phyloP scores from a whole-genome alignment of 1,140 invertebrate genomes.

The Polypedilum vanderplanki region DNA sequence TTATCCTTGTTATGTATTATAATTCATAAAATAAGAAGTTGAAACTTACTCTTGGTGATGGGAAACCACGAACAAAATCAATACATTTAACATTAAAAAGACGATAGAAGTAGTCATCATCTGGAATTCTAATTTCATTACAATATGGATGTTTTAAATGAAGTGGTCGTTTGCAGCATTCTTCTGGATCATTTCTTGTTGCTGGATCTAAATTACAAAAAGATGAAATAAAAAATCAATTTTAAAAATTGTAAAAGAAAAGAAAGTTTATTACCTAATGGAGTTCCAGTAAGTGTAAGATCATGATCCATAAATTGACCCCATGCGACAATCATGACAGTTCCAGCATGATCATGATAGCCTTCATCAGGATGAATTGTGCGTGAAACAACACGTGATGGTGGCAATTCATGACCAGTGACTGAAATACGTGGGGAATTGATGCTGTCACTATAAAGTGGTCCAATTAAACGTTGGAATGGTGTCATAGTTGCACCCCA shows the following conservation, averaged over 20 bases:
- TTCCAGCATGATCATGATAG: slow-evolving; percentile 88
- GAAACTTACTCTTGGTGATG: slow-evolving; percentile 55
- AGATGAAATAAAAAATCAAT: slow-evolving; percentile 28
- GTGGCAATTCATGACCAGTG: slow-evolving; percentile 65
- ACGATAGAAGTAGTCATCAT: slow-evolving; percentile 86
- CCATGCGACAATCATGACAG: slow-evolving; percentile 88
- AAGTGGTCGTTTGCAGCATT: slow-evolving; percentile 71
- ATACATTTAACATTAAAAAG: slow-evolving; percentile 76
- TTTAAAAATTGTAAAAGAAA: not conserved
- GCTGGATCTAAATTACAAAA: slow-evolving; percentile 66
- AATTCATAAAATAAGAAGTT: too few species aligned
- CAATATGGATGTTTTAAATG: slow-evolving; percentile 84
- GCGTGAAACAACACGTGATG: slow-evolving; percentile 74
- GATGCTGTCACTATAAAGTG: slow-evolving; percentile 73
- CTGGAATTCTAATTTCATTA: slow-evolving; percentile 80
- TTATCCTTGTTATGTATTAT: too few species aligned
- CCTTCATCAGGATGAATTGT: slow-evolving; percentile 88
- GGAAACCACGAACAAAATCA: slow-evolving; percentile 81
- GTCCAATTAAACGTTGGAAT: slow-evolving; percentile 70
- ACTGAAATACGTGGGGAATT: slow-evolving; percentile 69
- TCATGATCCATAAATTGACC: slow-evolving; percentile 94
- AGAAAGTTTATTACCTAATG: slow-evolving; percentile 56
- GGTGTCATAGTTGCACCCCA: slow-evolving; percentile 84
- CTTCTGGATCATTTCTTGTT: slow-evolving; percentile 79
- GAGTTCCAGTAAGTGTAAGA: slow-evolving; percentile 79